Conservation (phyloP, 35 echinoderm and acorn worm genomes). For the Acanthaster planci region DNA sequence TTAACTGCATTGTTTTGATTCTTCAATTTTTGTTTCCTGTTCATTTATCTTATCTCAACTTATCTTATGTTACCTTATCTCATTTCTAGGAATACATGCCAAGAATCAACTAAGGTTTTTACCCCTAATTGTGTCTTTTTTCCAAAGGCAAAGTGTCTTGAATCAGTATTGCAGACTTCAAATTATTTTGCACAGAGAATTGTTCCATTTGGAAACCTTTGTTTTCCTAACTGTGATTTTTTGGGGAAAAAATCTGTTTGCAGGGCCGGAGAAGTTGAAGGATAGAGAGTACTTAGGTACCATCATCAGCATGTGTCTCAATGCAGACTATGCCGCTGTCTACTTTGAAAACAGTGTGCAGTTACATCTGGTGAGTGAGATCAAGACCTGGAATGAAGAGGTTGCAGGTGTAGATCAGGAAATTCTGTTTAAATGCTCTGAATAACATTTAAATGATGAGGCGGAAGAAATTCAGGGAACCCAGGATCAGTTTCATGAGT, state of each 20-base stretch:
- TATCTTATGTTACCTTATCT: too few species aligned
- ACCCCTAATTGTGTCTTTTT: neutral
- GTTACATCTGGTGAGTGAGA: slow-evolving; percentile 79
- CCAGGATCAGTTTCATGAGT: neutral
- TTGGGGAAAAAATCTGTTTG: neutral
- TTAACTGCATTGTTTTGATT: too few species aligned
- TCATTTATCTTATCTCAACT: too few species aligned
- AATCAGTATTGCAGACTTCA: neutral
- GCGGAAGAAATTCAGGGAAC: too few species aligned
- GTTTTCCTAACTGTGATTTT: neutral
- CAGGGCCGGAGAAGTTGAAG: slow-evolving; percentile 89
- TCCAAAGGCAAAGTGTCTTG: neutral
- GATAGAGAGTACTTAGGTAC: slow-evolving; percentile 96
- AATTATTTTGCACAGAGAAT: neutral
- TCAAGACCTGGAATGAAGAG: neutral
- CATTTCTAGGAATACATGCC: too few species aligned
- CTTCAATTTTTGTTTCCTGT: too few species aligned
- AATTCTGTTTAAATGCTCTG: too few species aligned
- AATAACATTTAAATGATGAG: too few species aligned
- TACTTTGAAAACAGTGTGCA: slow-evolving; percentile 94
- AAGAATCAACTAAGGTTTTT: too few species aligned
- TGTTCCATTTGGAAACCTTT: neutral
- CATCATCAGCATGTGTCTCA: slow-evolving; percentile 88
- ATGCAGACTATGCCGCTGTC: slow-evolving; percentile 96
- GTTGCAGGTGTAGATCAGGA: neutral